Evolutionary conservation across 2,113 vertebrate species (phyloP).

Genomic region (Capricornis sumatraensis): DNA sequence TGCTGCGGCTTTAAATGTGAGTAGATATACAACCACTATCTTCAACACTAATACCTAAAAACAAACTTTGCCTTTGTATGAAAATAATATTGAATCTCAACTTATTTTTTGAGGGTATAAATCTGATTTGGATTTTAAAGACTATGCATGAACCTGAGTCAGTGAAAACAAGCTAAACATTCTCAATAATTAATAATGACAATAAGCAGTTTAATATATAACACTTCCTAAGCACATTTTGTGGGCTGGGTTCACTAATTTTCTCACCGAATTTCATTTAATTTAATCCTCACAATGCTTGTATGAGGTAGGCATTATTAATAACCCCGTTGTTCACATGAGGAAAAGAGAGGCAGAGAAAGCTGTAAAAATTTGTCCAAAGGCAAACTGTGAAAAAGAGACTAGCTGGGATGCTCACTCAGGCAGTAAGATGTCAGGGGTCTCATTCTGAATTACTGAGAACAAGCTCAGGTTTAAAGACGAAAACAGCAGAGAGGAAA

Average conservation of each 20-base stretch:
- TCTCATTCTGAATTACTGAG: background rate
- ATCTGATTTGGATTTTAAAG: slow-evolving; percentile 4
- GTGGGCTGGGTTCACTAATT: background rate
- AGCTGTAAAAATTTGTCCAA: background rate
- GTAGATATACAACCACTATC: background rate
- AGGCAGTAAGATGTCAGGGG: background rate
- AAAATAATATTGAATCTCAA: background rate
- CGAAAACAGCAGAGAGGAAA: background rate
- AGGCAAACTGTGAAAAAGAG: background rate
- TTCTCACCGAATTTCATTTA: background rate
- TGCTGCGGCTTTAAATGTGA: background rate
- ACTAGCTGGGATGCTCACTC: background rate
- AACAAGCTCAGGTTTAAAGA: background rate
- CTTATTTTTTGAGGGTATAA: background rate
- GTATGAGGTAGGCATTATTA: background rate
- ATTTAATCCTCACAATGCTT: background rate
- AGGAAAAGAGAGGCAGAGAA: background rate
- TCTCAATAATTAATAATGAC: background rate
- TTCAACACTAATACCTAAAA: background rate
- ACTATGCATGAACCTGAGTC: background rate
- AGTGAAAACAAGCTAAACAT: slow-evolving; percentile 17
- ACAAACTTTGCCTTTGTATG: background rate
- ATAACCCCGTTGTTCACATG: background rate
- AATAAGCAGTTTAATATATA: background rate
- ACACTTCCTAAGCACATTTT: background rate